Evolutionary conservation across 2,113 vertebrate species (phyloP), one percentile per base, ranked within the genome.

Genomic region (Stegostoma tigrinum): DNA sequence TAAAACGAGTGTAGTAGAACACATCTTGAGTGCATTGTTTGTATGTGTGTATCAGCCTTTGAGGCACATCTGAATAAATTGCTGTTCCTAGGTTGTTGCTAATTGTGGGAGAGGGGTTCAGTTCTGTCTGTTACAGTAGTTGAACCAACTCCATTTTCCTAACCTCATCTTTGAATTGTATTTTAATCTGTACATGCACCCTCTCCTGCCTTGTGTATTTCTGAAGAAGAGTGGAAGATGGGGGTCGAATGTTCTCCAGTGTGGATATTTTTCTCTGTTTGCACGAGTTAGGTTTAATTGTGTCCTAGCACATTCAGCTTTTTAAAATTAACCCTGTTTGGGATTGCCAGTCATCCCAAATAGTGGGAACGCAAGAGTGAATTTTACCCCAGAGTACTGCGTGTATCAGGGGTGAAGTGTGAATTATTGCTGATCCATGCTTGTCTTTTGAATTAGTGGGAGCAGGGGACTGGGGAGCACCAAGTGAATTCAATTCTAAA

Each of bases 61-160:
- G n/a, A 27, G 30, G 30, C 89, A 91, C 89, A 64, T 91, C 52
- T 66, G 89, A 55, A 66, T 66, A n/a, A 91, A n/a, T 91, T 91
- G 89, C n/a, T 19, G n/a, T 19, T 42, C n/a, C n/a, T 91, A 5
- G 89, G 30, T 17, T 66, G 89, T 91, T 91, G 34, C 34, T 66
- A 7, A n/a, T 91, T 34, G 55, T 5, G 17, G 4, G 1, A 64
- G 34, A 21, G 19, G 89, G n/a, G n/a, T 42, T 38, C 38, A 34
- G 78, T 27, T 42, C 34, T 6, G 15, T 38, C n/a, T 80, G 12
- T 38, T 80, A 17, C n/a, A 64, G 12, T 15, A 4, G 10, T 90
- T 90, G 87, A n/a, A 27, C 34, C 55, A 21, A 21, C 64, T 83
- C 12, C 12, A n/a, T 83, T 80, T 83, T 12, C n/a, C 17, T 83